These are phyloP conservation scores for Catostomus latipinnis DNA, from an alignment of 2,797 vertebrate species.

Conservation along the genomic window DNA sequence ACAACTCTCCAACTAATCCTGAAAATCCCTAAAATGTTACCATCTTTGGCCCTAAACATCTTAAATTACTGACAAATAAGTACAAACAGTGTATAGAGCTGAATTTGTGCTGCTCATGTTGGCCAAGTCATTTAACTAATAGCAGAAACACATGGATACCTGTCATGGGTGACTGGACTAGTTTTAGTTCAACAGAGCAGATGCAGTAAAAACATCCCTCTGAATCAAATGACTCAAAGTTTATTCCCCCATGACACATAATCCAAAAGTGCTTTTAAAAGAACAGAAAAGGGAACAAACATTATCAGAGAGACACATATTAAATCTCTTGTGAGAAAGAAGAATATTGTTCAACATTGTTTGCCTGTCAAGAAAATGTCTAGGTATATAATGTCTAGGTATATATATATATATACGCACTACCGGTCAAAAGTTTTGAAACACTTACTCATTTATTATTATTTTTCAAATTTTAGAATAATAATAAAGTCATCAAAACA, in stretches of 20 bases:
- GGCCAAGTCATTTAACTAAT: background rate
- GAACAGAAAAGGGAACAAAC: background rate
- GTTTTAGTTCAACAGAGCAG: background rate
- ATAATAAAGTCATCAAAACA: too few species aligned
- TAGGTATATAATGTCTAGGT: background rate
- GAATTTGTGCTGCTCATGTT: background rate
- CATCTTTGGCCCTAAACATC: background rate
- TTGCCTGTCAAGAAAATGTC: background rate
- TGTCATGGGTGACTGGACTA: background rate
- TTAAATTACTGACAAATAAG: background rate
- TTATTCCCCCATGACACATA: background rate
- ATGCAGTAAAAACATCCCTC: background rate
- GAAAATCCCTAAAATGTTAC: background rate
- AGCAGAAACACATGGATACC: slow-evolving; percentile 2
- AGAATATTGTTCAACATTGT: too few species aligned
- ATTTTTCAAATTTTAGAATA: too few species aligned
- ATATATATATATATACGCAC: background rate
- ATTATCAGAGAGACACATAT: background rate
- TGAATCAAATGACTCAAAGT: background rate
- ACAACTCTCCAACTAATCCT: background rate
- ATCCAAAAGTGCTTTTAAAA: background rate
- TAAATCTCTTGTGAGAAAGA: background rate
- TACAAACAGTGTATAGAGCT: background rate
- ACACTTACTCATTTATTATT: too few species aligned
- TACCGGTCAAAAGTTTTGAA: too few species aligned